Base-by-base conservation (phyloP, 92 coral and sea anemone species). In the Siderastrea siderea region DNA sequence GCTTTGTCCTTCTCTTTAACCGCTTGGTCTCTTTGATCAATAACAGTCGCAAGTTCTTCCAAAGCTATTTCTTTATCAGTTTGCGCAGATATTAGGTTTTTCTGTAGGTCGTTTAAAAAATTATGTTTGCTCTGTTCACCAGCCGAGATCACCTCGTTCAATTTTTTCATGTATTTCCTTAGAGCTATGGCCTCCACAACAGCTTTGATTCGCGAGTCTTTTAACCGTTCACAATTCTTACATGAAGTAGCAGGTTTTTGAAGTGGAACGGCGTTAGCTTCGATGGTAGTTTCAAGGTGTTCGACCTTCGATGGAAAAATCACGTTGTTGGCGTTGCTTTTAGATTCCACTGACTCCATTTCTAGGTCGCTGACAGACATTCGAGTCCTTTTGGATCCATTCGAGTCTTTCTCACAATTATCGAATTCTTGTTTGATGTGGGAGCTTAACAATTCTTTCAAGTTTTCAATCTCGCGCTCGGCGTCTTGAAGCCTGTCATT, bases 11-110 rank as follows among this genome's bases (percentile, higher is more conserved):
- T 82, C 50, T 97, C 99, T 50, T 82, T 66, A 7, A 95, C 88
- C 8, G 96, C 84, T 66, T 92, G 94, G 75, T 97, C 95, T 47
- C 98, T 77, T 62, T 97, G 98, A 47, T 94, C 96, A 78, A 96
- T 92, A 64, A 97, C 99, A 55, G 95, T 92, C 38, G 98, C 98
- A 38, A 97, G 87, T 82, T 97, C 98, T 73, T 96, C 96, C 0
- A 96, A 79, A n/a, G 98, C 96, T 3, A 95, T 79, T 64, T 97
- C 99, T 51, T 97, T 97, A 78, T 97, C 99, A 14, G 98, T 96
- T 26, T 95, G 90, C 9, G 98, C 95, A 5, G 93, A 73, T 17
- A 96, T 92, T 4, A 97, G 83, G 68, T 95, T 97, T 70, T 94
- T 92, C 74, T 97, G 98, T 47, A 94, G 77, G 61, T 92, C 98